Base-by-base conservation (phyloP, 2,113 vertebrate genomes). In the Agelaius tricolor region DNA sequence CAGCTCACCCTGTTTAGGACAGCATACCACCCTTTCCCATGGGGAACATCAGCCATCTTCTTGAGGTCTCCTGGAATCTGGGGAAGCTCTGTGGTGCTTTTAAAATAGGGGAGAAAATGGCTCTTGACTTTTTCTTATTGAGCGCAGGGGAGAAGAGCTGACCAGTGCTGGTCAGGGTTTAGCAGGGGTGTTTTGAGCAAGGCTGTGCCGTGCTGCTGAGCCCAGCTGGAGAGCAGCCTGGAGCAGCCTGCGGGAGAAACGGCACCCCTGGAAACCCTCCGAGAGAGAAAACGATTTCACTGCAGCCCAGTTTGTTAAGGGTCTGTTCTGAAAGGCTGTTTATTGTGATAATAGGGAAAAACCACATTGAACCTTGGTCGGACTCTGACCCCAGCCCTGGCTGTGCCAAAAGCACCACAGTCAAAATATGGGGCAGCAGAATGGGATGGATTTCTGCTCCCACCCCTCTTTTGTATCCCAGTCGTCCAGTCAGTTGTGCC, bases 181-280 rank as follows among this genome's bases (percentile, higher is more conserved):
- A 69, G 39, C 22, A 59, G 73, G 35, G 67, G 30, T 21, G 6
- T 49, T 94, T 35, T 37, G 28, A 80, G 37, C 28, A 16, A 62
- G 54, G 41, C 65, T 76, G 44, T 20, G 77, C 66, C 2, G 7
- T 58, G 82, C 28, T 65, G 37, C 73, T 55, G 89, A 74, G 78
- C 66, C 55, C 6, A 31, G 35, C 66, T 77, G 79, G 49, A 85
- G 84, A 58, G 23, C 33, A 44, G 28, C 24, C 78, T 43, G 87
- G 57, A 41, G 62, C 15, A 14, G 61, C 39, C 54, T 3, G 6
- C 0, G 0, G 85, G 43, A 88, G 75, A 57, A 90, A 66, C 0
- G 0, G 26, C 1, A 0, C 26, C 49, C 23, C 51, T 54, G 43
- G 82, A 69, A 83, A 41, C 22, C 28, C 49, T 54, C 13, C 0